Evolutionary conservation across 2,888 invertebrate genomes (phyloP), one percentile per base, ranked within the genome.

Genomic region (Xestia sexstrigata): DNA sequence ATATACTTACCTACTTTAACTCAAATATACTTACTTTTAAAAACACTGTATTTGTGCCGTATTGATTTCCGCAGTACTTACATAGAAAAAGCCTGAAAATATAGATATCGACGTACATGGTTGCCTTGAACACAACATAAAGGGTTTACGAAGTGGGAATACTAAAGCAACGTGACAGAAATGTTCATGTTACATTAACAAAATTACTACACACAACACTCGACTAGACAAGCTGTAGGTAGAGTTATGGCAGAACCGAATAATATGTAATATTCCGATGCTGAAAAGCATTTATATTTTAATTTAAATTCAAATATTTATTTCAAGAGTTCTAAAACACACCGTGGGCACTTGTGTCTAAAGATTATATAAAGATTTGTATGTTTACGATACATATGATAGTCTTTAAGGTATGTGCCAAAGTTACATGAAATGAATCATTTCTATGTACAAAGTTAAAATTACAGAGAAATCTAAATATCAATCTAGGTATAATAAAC

Each of bases 121-220:
- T 5, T 69, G 45, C 66, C 72, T 72, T 81, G 45, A 74, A 52
- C 49, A 67, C 20, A 49, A 35, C 60, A 60, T 80, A 49, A 66
- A 58, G 52, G 55, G 26, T 70, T 58, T 69, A 75, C n/a, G 30
- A 62, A 75, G 35, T 63, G 45, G 2, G 39, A 70, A 79, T 70
- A 79, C 6, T 20, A 5, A 42, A 68, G 26, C 30, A 30, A 55
- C 45, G 17, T 42, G 42, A 42, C 42, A 42, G 9, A 11, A 9
- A 42, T 42, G 13, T 63, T 75, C 26, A 62, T 60, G 26, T 49
- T 65, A 67, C 58, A 17, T 35, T 55, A 68, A n/a, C 39, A 20
- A 67, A 66, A 47, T 30, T 15, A 49, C 7, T 72, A 26, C 4
- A n/a, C 49, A n/a, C 8, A 42, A 17, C 13, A 63, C 9, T 49